Evolutionary conservation across 1,140 invertebrate species (phyloP), one percentile per base, ranked within the genome.

Genomic region (Bradynema listronoti): DNA sequence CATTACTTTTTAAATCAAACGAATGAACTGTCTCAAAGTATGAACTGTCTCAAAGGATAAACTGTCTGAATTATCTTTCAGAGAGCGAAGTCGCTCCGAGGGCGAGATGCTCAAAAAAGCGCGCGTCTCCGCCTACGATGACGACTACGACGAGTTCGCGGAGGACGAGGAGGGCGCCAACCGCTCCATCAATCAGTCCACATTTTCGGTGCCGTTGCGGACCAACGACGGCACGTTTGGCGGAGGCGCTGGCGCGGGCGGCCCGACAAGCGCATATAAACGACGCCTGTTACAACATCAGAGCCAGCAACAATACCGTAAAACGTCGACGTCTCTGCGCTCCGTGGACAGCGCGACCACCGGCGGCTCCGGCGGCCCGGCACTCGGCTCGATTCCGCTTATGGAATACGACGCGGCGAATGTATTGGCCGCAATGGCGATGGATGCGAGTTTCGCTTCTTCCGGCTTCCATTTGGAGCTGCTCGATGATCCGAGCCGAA

Each of bases 71-170:
- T n/a, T 22, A 54, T 30, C 5, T 56, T 59, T 14, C 42, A 33
- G 67, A 34, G 72, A 78, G 50, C 69, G 72, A 11, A 69, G 63
- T 32, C 72, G 75, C 9, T 76, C 72, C n/a, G 72, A 75, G 25
- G 61, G 65, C 9, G 72, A 78, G 25, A 71, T 76, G 65, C 50
- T 73, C 4, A 51, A 53, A 3, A 58, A 51, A 27, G 65, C 34
- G 45, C n/a, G 4, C 7, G 25, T 22, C 9, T 11, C 52, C 9
- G 6, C 49, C 25, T 32, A 30, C 9, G 34, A 14, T 4, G 11
- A 6, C 14, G 11, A 27, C 6, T 22, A n/a, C 22, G 57, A 59
- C 6, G 60, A 58, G 27, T 52, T 66, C 5, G 69, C 72, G 9
- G 69, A 72, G 33, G n/a, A 16, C 24, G 36, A 32, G 60, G 46